A percentile compares a stretch with the other conserved stretches of the same genome.
Evolutionary conservation across 2,113 vertebrate species (phyloP).

Genomic region (Mus musculus): DNA sequence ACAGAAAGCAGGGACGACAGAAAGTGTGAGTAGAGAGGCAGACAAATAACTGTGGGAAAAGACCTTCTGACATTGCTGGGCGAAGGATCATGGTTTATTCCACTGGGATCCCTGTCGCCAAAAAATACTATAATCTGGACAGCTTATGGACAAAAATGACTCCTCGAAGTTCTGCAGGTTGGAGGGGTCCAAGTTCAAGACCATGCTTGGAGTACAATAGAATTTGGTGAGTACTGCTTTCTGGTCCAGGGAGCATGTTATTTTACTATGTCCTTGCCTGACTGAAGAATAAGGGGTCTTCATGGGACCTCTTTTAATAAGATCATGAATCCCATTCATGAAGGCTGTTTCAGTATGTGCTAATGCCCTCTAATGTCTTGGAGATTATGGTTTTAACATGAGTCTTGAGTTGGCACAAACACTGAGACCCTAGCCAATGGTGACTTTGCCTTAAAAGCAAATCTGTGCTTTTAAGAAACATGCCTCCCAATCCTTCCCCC

Average conservation of each 20-base stretch:
- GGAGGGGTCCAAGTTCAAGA: not conserved
- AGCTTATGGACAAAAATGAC: too few species aligned
- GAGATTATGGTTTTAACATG: not conserved
- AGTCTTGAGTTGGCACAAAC: not conserved
- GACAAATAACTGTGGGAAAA: not conserved
- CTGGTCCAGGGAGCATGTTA: not conserved
- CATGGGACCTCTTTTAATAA: not conserved
- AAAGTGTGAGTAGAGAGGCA: not conserved
- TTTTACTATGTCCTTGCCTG: not conserved
- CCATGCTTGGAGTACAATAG: not conserved
- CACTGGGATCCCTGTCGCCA: not conserved
- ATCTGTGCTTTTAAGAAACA: not conserved
- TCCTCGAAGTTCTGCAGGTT: not conserved
- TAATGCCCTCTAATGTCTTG: not conserved
- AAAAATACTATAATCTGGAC: not conserved
- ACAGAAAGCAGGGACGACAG: not conserved
- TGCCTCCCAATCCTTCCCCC: accelerated
- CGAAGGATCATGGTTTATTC: not conserved
- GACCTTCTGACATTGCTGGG: too few species aligned
- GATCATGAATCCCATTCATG: not conserved
- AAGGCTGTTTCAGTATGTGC: not conserved
- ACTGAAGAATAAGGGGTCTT: not conserved
- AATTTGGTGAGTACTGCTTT: not conserved
- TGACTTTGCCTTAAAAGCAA: not conserved
- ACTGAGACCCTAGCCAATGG: not conserved